Evolutionary conservation across 2,113 vertebrate species (phyloP).

Genomic region (Epinephelus fuscoguttatus): DNA sequence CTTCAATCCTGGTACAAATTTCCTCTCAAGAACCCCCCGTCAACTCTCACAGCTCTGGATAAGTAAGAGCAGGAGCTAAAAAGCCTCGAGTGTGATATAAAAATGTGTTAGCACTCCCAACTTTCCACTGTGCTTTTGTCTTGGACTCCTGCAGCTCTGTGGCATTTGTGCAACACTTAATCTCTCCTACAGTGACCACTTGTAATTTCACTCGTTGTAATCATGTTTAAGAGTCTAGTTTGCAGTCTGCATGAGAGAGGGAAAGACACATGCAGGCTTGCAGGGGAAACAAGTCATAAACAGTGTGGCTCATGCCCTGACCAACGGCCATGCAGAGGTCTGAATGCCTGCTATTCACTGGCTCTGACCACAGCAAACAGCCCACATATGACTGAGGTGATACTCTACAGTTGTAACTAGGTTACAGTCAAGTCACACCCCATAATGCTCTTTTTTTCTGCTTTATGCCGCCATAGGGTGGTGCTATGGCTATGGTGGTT

Average conservation of each 20-base stretch:
- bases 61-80: not conserved
- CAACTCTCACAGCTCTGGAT: not conserved
- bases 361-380: slow-evolving; percentile 61
- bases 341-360: slow-evolving; percentile 74
- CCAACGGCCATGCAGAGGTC: slow-evolving; percentile 40
- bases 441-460: slow-evolving; percentile 54
- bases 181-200: slow-evolving; percentile 2
- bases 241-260: not conserved
- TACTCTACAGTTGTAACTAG: slow-evolving; percentile 52
- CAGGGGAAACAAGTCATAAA: slow-evolving; percentile 22
- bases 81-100: slow-evolving; percentile 16
- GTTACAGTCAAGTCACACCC: slow-evolving; percentile 72
- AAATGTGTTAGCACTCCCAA: slow-evolving; percentile 19
- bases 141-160: slow-evolving; percentile 15
- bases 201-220: not conserved
- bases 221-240: not conserved
- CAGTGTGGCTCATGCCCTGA: slow-evolving; percentile 22
- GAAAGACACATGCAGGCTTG: slow-evolving; percentile 18
- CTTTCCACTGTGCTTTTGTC: slow-evolving; percentile 35
- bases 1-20: not conserved
- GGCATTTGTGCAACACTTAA: not conserved
- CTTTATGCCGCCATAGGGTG: slow-evolving; percentile 60
- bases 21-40: not conserved
- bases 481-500: slow-evolving; percentile 56
- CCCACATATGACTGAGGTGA: slow-evolving; percentile 46